A percentile compares a stretch with the other conserved stretches of the same genome.
These are phyloP conservation scores for Pseudoips prasinana DNA, from an alignment of 2,888 invertebrate species.

Conservation along the genomic window DNA sequence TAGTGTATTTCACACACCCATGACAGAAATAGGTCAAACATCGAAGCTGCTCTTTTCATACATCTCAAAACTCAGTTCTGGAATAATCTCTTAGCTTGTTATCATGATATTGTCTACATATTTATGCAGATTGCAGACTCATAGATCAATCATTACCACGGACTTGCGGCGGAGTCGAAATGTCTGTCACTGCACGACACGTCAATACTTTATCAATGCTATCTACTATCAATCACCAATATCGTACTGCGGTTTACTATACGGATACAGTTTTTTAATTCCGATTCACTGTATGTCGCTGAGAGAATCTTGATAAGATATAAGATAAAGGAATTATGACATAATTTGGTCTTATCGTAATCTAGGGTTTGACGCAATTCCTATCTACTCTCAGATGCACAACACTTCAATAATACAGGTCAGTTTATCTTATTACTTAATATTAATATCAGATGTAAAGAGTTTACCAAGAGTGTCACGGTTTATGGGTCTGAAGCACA, in stretches of 20 bases:
- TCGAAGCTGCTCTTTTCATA: no score
- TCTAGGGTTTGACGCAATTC: conserved; percentile 17
- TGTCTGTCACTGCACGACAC: conserved; percentile 20
- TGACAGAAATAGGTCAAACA: no score
- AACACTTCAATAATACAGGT: neutral
- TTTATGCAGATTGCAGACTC: no score
- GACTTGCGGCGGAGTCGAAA: conserved; percentile 8
- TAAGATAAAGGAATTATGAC: conserved; percentile 19
- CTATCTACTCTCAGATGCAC: conserved; percentile 9
- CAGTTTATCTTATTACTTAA: no score
- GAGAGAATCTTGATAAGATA: conserved; percentile 16
- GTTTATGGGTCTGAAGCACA: no score
- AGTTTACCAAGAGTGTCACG: no score
- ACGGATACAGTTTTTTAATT: conserved; percentile 15
- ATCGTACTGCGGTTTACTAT: conserved; percentile 18
- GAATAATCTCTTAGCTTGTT: no score
- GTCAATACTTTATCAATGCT: conserved; percentile 24
- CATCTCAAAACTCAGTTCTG: no score
- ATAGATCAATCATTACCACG: conserved; percentile 16
- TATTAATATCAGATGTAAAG: no score
- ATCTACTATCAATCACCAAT: conserved; percentile 19
- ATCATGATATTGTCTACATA: no score
- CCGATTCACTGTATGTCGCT: no score
- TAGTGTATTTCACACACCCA: no score
- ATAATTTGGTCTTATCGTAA: conserved; percentile 24